Percentiles rank a stretch among this genome's conserved stretches.
Evolutionary conservation across 2,113 vertebrate genomes (phyloP).

Genomic region (Phoxinus phoxinus): DNA sequence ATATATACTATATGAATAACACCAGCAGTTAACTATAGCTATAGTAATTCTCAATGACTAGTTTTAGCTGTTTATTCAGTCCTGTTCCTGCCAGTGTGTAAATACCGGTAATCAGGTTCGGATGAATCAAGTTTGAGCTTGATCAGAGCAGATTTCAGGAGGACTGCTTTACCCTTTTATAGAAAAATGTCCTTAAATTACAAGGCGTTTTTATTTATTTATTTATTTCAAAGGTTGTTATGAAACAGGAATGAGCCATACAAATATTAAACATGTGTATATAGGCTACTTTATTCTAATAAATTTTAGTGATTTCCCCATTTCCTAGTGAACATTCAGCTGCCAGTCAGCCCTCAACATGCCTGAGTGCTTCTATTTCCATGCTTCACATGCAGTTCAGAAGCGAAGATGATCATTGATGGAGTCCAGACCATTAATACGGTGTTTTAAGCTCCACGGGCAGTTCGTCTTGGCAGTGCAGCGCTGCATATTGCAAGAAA

Average conservation of each 20-base stretch:
- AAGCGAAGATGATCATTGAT: constrained; percentile 5
- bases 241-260: neutral
- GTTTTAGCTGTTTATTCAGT: neutral
- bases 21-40: neutral
- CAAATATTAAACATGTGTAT: neutral
- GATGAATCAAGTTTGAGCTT: neutral
- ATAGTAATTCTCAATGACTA: neutral
- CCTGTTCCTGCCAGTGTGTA: neutral
- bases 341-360: neutral
- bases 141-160: neutral
- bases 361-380: neutral
- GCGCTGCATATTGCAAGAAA: neutral
- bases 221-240: neutral
- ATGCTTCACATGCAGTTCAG: neutral
- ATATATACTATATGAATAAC: neutral
- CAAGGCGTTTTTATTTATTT: neutral
- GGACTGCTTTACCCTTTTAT: neutral
- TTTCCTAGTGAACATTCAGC: neutral
- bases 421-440: constrained; percentile 1
- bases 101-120: neutral
- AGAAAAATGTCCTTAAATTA: neutral
- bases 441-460: neutral
- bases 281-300: neutral
- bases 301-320: neutral
- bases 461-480: neutral